Base-by-base conservation (phyloP, 35 echinoderm and acorn worm species). In the Lytechinus variegatus region DNA sequence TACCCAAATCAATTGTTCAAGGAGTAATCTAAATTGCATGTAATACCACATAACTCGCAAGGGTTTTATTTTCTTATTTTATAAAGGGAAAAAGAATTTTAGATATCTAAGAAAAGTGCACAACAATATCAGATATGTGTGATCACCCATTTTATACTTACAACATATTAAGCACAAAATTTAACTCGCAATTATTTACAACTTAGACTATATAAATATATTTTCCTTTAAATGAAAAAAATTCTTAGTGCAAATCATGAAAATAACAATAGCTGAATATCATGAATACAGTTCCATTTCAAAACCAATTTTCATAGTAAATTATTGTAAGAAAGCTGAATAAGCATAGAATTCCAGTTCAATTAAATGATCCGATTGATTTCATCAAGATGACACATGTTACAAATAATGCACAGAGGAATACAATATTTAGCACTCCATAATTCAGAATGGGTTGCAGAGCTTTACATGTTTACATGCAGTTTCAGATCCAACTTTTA, bases 331-430 rank as follows among this genome's bases (percentile, higher is more conserved):
- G 33, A 44, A 44, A 44, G 2, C 33, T 44, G 33, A 44, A 1
- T 44, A 44, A 12, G 57, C 10, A 60, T 60, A 60, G 2, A 60
- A 60, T 60, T 60, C 57, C 57, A 60, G 0, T 60, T 60, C 57
- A 60, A 60, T 60, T 44, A 44, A 58, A 58, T 79, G 66, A 79
- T 79, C 66, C 14, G 66, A 79, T n/a, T 79, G 19, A 79, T 79
- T 24, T 79, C 19, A 79, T 79, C 66, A 13, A 19, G 61, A 79
- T 24, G 3, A 8, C 19, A 79, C 14, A 71, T 19, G 16, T 71
- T 79, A 79, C 66, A n/a, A 24, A n/a, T 79, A 79, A 79, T 79
- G 66, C 66, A 79, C 66, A 79, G n/a, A 79, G 19, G 66, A 79
- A 9, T 58, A 58, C 56, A 58, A 79, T 79, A 79, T 24, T n/a